Percentiles rank a stretch among this genome's conserved stretches.
Conservation (phyloP, 1,140 invertebrate species). For the Venustaconcha ellipsiformis region DNA sequence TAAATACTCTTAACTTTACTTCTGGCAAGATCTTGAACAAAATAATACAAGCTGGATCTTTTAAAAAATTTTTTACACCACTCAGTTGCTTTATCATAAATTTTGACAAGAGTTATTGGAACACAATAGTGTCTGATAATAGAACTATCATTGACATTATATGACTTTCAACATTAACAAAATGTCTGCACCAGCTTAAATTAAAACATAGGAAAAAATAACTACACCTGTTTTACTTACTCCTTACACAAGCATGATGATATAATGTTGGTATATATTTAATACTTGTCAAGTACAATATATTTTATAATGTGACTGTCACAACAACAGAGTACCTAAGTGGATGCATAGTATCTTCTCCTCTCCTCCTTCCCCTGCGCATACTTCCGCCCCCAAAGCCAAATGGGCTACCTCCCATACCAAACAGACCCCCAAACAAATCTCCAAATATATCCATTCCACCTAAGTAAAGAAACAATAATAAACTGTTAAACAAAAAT, state of each 20-base stretch:
- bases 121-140: no score
- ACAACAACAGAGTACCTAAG: slow-evolving; percentile 70
- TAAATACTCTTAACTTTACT: not conserved
- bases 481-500: slow-evolving; percentile 12
- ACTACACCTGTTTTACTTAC: not conserved
- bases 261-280: no score
- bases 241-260: no score
- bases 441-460: slow-evolving; percentile 65
- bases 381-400: slow-evolving; percentile 67
- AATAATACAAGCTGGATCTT: no score
- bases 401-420: slow-evolving; percentile 48
- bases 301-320: not conserved
- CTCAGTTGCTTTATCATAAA: no score
- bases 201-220: not conserved
- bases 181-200: not conserved
- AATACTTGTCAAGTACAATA: not conserved
- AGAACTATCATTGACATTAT: no score
- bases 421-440: slow-evolving; percentile 67
- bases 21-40: not conserved
- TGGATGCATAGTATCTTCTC: slow-evolving; percentile 80
- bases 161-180: not conserved
- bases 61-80: no score
- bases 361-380: slow-evolving; percentile 71
- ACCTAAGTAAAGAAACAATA: slow-evolving; percentile 28
- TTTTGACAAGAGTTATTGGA: no score